phyloP scores from a whole-genome alignment of 2,888 invertebrate species.

The Lordiphosa fenestrarum region DNA sequence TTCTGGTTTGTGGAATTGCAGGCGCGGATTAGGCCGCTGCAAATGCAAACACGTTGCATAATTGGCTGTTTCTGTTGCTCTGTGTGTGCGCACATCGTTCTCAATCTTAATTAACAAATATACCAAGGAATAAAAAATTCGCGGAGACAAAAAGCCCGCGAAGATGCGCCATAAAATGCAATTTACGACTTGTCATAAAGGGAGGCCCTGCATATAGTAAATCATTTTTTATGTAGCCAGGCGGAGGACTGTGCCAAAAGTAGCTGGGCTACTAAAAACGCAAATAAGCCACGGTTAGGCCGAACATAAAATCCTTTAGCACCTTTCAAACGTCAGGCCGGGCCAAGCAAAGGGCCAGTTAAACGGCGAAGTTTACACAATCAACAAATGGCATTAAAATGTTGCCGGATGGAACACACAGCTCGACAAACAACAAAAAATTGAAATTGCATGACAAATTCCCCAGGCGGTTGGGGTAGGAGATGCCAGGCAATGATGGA shows the following conservation, averaged over 20 bases:
- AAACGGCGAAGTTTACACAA: constrained; percentile 70
- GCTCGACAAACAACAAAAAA: constrained; percentile 15
- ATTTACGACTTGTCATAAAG: constrained; percentile 76
- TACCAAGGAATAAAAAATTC: constrained; percentile 58
- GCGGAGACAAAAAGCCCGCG: constrained; percentile 33
- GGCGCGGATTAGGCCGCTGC: constrained; percentile 39
- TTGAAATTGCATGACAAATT: constrained; percentile 71
- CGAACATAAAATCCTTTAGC: constrained; percentile 73
- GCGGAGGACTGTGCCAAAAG: constrained; percentile 25
- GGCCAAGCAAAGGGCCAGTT: constrained; percentile 36
- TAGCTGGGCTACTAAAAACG: constrained; percentile 59
- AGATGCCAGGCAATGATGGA: constrained; percentile 59
- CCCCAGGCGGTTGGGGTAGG: constrained; percentile 36
- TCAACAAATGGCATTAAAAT: constrained; percentile 73
- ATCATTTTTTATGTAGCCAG: constrained; percentile 73
- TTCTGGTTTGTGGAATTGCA: constrained; percentile 25
- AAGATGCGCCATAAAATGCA: constrained; percentile 69
- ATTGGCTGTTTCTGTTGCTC: constrained; percentile 61
- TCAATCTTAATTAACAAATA: constrained; percentile 74
- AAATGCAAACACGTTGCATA: constrained; percentile 64
- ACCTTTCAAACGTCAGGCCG: constrained; percentile 58
- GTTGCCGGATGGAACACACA: constrained; percentile 43
- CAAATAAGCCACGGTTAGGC: constrained; percentile 72
- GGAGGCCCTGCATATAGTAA: constrained; percentile 71
- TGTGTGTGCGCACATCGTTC: constrained; percentile 69